Conservation (phyloP, 2,888 invertebrate genomes). For the Trissolcus japonicus region DNA sequence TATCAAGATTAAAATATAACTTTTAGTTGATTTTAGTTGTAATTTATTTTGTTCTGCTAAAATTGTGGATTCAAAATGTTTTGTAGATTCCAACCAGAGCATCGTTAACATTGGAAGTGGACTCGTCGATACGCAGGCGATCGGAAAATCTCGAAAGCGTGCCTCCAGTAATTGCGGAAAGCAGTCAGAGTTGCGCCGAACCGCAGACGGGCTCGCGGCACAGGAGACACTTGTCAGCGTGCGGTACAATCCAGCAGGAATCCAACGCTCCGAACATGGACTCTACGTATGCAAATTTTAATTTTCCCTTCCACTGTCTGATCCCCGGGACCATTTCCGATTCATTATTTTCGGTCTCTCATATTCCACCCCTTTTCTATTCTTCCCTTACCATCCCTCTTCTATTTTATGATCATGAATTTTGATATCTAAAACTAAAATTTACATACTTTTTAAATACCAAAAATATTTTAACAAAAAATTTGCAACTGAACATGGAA, state of each 20-base stretch:
- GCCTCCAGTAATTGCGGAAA: conserved; percentile 76
- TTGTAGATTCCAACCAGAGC: conserved; percentile 80
- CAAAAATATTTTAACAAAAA: not conserved
- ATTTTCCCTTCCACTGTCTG: not conserved
- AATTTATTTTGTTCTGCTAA: not conserved
- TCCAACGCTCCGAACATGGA: conserved; percentile 70
- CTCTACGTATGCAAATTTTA: conserved; percentile 66
- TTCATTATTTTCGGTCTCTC: conserved; percentile 11
- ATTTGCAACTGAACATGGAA: not conserved
- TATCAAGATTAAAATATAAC: too few relatives aligned
- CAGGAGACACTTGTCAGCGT: conserved; percentile 79
- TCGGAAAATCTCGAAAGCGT: conserved; percentile 81
- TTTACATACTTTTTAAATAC: not conserved
- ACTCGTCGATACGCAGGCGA: conserved; percentile 75
- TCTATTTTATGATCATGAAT: too few relatives aligned
- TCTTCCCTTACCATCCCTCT: not conserved
- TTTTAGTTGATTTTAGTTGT: not conserved
- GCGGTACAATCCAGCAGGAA: conserved; percentile 74
- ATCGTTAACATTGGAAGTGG: conserved; percentile 81
- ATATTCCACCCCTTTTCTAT: conserved; percentile 9
- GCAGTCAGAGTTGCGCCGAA: conserved; percentile 75
- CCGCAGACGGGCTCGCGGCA: conserved; percentile 75
- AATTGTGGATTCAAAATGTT: too few relatives aligned
- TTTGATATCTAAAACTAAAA: too few relatives aligned
- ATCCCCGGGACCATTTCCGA: not conserved